Conservation (phyloP, 2,888 invertebrate species). For the Rutpela maculata region DNA sequence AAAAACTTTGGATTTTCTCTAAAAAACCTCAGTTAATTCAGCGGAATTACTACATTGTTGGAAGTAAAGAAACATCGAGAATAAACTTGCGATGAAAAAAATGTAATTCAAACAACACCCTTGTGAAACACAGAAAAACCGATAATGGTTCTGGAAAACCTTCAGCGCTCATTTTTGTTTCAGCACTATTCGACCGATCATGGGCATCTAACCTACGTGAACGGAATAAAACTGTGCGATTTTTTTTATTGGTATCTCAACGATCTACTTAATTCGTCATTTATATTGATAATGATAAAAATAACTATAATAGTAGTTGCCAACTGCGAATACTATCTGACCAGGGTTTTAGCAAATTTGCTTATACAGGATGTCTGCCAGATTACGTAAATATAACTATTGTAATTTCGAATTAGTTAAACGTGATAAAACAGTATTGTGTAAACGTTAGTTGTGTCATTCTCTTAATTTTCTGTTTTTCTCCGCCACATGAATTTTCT, state of each 20-base stretch:
- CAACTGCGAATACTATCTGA: not conserved
- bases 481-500: no score
- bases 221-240: not conserved
- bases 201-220: not conserved
- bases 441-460: no score
- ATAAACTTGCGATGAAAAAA: not conserved
- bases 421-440: no score
- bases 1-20: conserved; percentile 14
- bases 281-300: not conserved
- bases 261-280: not conserved
- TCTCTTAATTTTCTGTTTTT: no score
- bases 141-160: conserved; percentile 2
- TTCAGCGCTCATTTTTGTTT: not conserved
- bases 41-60: conserved; percentile 19
- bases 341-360: no score
- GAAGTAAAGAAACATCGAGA: conserved; percentile 28
- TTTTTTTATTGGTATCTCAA: not conserved
- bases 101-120: conserved; percentile 21
- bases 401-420: no score
- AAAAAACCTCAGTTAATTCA: conserved; percentile 28
- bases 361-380: no score
- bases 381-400: no score
- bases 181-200: not conserved
- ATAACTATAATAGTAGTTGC: not conserved
- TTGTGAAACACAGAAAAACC: conserved; percentile 6